Base-by-base conservation (phyloP, 2,888 invertebrate species). In the Ormyrus thymus region DNA sequence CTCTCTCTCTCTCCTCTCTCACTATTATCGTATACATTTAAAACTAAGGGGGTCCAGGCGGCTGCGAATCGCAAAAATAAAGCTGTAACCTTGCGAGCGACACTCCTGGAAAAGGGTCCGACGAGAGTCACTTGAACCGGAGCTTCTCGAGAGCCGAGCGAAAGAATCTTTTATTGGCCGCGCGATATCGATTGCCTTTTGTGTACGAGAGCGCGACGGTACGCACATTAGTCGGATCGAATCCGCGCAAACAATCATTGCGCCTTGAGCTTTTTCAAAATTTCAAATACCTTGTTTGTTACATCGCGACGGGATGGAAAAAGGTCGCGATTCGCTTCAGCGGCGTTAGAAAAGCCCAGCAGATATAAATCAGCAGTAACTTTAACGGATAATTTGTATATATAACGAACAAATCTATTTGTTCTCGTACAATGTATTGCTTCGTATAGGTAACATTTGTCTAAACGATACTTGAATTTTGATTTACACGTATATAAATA, bases 181-280 rank as follows among this genome's bases (percentile, higher is more conserved):
- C 66, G 68, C 59, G 78, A 78, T 78, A 78, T 78, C 78, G 70
- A 78, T 78, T 78, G 78, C 74, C 74, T 74, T 29, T 29, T 29
- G 29, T 29, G 29, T 71, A 48, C 9, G 29, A 29, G 29, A 29
- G 29, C 29, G 53, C 11, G 48, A 29, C n/a, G 48, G 45, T 13
- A 59, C 29, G 29, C 29, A 29, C 29, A 29, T 29, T 29, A 29
- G 29, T 29, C 2, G 29, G 29, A 29, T 29, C 29, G 29, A 29
- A 29, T 29, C 29, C 29, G 29, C 29, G 29, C 29, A 29, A 29
- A 29, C 29, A 29, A 29, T 29, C 29, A 29, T 29, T 29, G 29
- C 29, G 29, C 29, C 29, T 29, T 29, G 29, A 29, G 29, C 29
- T 29, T 29, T 29, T 29, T 29, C 29, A 29, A 29, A 29, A 29